These are phyloP conservation scores for Agelaius tricolor DNA, from an alignment of 2,113 vertebrate species.

Conservation along the genomic window DNA sequence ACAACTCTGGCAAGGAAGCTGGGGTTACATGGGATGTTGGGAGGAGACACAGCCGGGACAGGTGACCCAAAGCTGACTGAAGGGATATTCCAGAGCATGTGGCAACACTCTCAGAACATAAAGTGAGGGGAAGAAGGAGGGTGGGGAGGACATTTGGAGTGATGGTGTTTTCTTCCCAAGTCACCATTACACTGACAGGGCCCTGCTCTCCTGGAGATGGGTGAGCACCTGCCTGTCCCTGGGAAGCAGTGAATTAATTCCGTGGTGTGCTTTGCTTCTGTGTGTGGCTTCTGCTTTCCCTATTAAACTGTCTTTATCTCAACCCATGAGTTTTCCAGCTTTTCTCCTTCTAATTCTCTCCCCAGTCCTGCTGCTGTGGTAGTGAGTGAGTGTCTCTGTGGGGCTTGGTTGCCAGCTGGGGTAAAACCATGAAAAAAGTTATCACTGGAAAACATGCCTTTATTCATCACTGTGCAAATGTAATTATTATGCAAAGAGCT, in stretches of 20 bases:
- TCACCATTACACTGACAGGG: accelerated
- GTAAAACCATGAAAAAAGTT: neutral
- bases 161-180: accelerated
- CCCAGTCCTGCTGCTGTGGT: neutral
- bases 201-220: neutral
- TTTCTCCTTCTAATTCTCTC: neutral
- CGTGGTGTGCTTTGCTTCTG: neutral
- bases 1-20: accelerated
- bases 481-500: neutral
- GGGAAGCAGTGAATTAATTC: neutral
- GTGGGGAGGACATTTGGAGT: neutral
- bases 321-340: neutral
- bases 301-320: neutral
- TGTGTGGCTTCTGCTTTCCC: neutral
- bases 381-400: neutral
- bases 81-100: neutral
- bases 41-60: neutral
- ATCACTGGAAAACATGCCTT: neutral
- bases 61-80: neutral
- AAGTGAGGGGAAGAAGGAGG: neutral
- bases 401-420: neutral
- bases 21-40: accelerated
- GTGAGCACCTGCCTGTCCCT: neutral
- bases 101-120: neutral
- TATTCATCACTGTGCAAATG: neutral